These are phyloP conservation scores for Laticauda colubrina DNA, from an alignment of 2,113 vertebrate species.

Conservation along the genomic window DNA sequence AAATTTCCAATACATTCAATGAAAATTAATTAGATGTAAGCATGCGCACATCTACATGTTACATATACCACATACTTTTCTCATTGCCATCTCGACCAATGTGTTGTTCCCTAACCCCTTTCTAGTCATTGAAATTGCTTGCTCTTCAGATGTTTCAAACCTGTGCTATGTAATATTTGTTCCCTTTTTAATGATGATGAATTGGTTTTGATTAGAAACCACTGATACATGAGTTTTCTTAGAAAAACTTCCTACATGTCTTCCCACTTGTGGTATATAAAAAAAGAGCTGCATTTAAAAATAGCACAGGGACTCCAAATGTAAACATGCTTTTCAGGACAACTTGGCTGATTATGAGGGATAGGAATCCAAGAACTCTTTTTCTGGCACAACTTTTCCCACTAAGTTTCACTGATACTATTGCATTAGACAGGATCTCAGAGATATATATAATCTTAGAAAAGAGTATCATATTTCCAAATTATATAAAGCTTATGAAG, in stretches of 20 bases:
- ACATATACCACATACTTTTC: not conserved
- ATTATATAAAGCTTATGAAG: not conserved
- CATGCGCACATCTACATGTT: not conserved
- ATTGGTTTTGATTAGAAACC: not conserved
- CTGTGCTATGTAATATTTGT: not conserved
- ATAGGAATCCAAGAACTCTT: not conserved
- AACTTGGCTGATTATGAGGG: not conserved
- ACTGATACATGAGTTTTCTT: not conserved
- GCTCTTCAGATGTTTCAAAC: not conserved
- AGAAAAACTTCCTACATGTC: not conserved
- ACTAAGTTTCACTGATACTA: not conserved
- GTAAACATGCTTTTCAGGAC: not conserved
- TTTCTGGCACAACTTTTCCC: constrained; percentile 2
- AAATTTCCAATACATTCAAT: not conserved
- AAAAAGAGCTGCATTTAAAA: not conserved
- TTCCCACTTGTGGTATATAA: too few relatives aligned
- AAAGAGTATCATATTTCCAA: not conserved
- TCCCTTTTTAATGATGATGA: not conserved
- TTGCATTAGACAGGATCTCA: not conserved
- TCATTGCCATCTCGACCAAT: not conserved
- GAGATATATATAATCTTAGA: not conserved
- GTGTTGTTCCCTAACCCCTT: not conserved
- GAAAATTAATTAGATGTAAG: not conserved
- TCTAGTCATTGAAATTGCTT: not conserved
- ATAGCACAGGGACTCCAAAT: not conserved